Evolutionary conservation across 2,888 invertebrate species (phyloP), one percentile per base, ranked within the genome.

Genomic region (Petrolisthes manimaculis): DNA sequence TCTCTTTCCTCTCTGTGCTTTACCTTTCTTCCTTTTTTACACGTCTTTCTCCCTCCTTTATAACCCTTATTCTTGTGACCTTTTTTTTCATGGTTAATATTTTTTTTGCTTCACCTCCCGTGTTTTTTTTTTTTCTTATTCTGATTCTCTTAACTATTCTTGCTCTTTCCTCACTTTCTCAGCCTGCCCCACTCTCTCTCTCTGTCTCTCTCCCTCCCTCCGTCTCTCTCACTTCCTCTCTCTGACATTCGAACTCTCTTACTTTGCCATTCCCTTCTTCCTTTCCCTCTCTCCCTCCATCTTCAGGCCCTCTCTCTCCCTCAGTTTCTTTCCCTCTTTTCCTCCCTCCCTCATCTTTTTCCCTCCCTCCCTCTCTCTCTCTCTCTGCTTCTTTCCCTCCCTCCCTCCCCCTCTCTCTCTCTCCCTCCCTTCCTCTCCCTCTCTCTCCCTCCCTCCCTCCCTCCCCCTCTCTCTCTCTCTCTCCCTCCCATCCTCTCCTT

Each of bases 201-300:
- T 77, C 84, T 55, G 9, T 61, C 77, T 67, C 56, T 77, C 84
- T 21, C 24, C 56, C 77, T 77, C 77, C 56, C 51, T 61, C 75
- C 54, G 55, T 56, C 83, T 55, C 75, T 21, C 14, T 56, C 84
- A 51, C 67, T 69, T 67, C 14, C 67, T 67, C 21, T 53, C 53
- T 78, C 61, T 53, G 6, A 21, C 53, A 37, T 1, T 54, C 75
- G 18, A 9, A 18, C 51, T 56, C 56, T 53, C 51, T 67, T 51
- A 37, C 61, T 78, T 78, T 53, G 12, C 53, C 77, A 56, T 75
- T 56, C 24, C 18, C 37, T 24, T 56, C 54, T 77, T 56, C 61
- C 75, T 61, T 61, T 74, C 21, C 54, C 55, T 55, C n/a, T 51
- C 74, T 24, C 69, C 56, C 55, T 55, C 56, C 24, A 55, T 56